A percentile compares a stretch with the other conserved stretches of the same genome.
phyloP scores from a whole-genome alignment of 2,113 vertebrate species.

The Rhombomys opimus region DNA sequence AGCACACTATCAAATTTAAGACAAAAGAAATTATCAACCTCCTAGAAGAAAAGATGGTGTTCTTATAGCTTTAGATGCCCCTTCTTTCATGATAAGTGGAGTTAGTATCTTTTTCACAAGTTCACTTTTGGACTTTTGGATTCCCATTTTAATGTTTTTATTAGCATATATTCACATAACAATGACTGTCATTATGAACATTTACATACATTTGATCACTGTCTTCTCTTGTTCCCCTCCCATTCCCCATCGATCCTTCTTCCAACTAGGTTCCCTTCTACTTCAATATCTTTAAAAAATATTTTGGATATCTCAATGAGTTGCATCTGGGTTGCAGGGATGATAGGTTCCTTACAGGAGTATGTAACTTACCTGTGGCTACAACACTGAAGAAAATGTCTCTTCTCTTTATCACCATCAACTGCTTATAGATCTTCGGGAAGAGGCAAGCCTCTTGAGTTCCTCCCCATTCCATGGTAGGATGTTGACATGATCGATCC shows the following conservation, averaged over 20 bases:
- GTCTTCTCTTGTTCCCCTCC: neutral
- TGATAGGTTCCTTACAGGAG: neutral
- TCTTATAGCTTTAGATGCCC: neutral
- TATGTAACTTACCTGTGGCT: neutral
- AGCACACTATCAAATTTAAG: neutral
- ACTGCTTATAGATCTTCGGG: neutral
- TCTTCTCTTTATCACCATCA: neutral
- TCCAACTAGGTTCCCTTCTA: too few relatives aligned
- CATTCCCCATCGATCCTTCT: neutral
- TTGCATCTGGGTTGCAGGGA: neutral
- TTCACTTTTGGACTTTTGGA: neutral
- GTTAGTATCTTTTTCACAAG: neutral
- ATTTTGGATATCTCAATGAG: neutral
- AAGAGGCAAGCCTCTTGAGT: neutral
- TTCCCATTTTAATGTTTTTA: neutral
- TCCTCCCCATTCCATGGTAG: neutral
- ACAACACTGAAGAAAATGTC: neutral
- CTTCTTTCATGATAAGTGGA: neutral
- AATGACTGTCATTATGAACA: neutral
- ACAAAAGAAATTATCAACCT: neutral
- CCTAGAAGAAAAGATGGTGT: neutral
- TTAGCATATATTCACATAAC: neutral
- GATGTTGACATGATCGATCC: neutral
- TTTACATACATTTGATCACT: too few relatives aligned
- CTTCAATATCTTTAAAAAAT: neutral